A percentile compares a stretch with the other conserved stretches of the same genome.
Evolutionary conservation across 2,797 vertebrate genomes (phyloP).

Genomic region (Halcyon chelicuti): DNA sequence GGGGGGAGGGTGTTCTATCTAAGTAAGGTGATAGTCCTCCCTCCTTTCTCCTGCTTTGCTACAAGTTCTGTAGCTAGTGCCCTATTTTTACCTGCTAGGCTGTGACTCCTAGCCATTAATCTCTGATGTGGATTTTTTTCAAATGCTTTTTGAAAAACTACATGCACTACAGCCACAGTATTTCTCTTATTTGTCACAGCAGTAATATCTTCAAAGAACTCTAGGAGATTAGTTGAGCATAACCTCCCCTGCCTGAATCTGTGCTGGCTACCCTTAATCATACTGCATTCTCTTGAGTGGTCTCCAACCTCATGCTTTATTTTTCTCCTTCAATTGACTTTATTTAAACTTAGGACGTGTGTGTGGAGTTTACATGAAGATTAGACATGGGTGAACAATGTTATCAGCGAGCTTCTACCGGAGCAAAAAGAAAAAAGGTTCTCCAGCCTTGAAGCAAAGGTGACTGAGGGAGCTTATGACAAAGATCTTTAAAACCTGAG

Average conservation of each 20-base stretch:
- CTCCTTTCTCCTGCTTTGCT: background rate
- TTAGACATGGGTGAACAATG: background rate
- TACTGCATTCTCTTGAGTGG: background rate
- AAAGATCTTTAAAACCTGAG: background rate
- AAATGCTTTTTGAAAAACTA: background rate
- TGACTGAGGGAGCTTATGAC: background rate
- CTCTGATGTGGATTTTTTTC: background rate
- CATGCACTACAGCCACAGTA: background rate
- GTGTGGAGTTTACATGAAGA: background rate
- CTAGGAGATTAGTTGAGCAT: background rate
- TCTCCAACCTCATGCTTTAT: background rate
- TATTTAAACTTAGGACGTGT: background rate
- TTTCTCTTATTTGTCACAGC: constrained; percentile 5
- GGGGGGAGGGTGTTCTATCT: background rate
- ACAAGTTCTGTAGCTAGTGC: background rate
- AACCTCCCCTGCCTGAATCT: constrained; percentile 2
- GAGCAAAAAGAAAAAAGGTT: background rate
- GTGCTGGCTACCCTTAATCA: background rate
- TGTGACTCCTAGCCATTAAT: background rate
- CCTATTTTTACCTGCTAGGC: background rate
- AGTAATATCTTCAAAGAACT: constrained; percentile 29
- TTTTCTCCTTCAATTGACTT: background rate
- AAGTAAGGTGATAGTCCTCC: background rate
- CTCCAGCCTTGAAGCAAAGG: background rate
- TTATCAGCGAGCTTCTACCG: background rate